Evolutionary conservation across 2,797 vertebrate genomes (phyloP), one percentile per base, ranked within the genome.

Genomic region (Argyrosomus regius): DNA sequence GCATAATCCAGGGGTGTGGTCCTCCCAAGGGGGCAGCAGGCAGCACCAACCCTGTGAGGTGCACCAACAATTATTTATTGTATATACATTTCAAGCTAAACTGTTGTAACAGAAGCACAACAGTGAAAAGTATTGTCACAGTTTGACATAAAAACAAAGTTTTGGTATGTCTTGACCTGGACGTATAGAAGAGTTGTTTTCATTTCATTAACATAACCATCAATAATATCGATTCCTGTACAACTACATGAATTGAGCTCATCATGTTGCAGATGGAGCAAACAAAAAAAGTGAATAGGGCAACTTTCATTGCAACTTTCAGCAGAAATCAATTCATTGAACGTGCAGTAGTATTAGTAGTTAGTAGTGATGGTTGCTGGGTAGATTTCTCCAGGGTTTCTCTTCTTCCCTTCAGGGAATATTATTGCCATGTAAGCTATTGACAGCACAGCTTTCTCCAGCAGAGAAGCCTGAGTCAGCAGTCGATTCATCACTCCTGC

Each of bases 1-100:
- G 92, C 93, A 93, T 80, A 54, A 90, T 92, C 48, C 71, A 80
- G 87, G 92, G 93, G 95, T 93, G 95, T 95, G 95, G 95, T 85
- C 88, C 16, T 68, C 77, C 71, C 61, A 43, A 5, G 24, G 35
- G 43, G 39, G 60, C 48, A 52, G 61, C n/a, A 26, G 50, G 18
- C 39, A 24, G 43, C n/a, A 24, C 8, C 20, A 26, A 22, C 31
- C 48, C 60, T 43, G 11, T 2, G 14, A 43, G 35, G 49, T 12
- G 8, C 28, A 20, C 24, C 0, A 5, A 28, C 16, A 45, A 17
- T 24, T 58, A n/a, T 62, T 8, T 39, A 39, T 9, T 48, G 14
- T 53, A 8, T 31, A 18, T 9, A 3, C 20, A 64, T 39, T 49
- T 61, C 6, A 22, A 64, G 8, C 13, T 18, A 1, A 20, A 62